Conservation (phyloP, 2,113 vertebrate species). For the Barbus barbus region DNA sequence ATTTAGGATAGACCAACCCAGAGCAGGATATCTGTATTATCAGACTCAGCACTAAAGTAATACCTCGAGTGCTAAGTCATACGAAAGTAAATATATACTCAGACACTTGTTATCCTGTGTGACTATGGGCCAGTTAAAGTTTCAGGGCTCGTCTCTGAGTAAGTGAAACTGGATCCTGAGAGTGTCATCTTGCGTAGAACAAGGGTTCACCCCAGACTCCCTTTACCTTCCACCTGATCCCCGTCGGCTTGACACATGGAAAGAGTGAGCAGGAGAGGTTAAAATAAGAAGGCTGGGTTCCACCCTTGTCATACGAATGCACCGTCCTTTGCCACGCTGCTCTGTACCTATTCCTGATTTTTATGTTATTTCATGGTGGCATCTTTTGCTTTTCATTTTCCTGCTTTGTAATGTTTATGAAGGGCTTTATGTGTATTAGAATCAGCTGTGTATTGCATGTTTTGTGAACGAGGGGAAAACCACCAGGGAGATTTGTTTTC, state of each 20-base stretch:
- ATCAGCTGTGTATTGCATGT: slow-evolving; percentile 15
- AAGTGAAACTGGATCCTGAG: slow-evolving; percentile 47
- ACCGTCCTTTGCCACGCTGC: slow-evolving; percentile 7
- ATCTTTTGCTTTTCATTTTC: background rate
- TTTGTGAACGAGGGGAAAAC: slow-evolving; percentile 19
- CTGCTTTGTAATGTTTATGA: slow-evolving; percentile 33
- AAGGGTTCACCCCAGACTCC: slow-evolving; percentile 44
- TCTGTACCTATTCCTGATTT: background rate
- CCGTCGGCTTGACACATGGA: slow-evolving; percentile 40
- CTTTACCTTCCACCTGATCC: slow-evolving; percentile 47
- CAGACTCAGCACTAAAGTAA: slow-evolving; percentile 11
- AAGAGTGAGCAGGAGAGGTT: slow-evolving; percentile 47
- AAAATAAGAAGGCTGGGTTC: background rate
- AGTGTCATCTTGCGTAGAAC: slow-evolving; percentile 57
- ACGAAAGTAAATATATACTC: slow-evolving; percentile 22
- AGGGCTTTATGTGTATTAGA: slow-evolving; percentile 27
- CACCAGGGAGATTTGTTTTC: slow-evolving; percentile 25
- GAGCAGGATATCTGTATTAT: background rate
- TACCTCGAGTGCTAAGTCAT: background rate
- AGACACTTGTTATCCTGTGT: slow-evolving; percentile 25
- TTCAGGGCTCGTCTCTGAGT: slow-evolving; percentile 37
- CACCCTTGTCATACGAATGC: no score
- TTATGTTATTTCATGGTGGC: background rate
- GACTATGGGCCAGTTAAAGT: slow-evolving; percentile 46
- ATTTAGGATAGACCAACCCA: background rate